A percentile compares a stretch with the other conserved stretches of the same genome.
phyloP scores from a whole-genome alignment of 2,797 vertebrate species.

The Chromis chromis region DNA sequence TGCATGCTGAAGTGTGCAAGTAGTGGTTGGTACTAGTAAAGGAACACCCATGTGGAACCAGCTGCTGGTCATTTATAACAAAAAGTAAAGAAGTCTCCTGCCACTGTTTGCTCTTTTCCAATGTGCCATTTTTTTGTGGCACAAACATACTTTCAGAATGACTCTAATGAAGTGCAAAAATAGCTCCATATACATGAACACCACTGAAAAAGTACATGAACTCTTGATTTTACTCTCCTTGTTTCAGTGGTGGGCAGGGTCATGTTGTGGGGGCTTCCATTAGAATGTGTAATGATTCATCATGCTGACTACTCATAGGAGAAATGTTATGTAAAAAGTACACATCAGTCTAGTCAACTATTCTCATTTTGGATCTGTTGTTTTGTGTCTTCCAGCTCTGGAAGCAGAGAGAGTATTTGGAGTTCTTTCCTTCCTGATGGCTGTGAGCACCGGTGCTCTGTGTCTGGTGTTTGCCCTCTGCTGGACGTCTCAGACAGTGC shows the following conservation, averaged over 20 bases:
- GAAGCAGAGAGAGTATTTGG: slow-evolving; percentile 83
- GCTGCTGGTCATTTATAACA: not conserved
- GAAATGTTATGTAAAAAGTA: too few relatives aligned
- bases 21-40: not conserved
- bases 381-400: slow-evolving; percentile 62
- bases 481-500: slow-evolving; percentile 83
- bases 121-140: not conserved
- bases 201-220: slow-evolving; percentile 17
- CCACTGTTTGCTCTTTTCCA: not conserved
- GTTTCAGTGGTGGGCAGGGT: slow-evolving; percentile 21
- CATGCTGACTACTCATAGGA: not conserved
- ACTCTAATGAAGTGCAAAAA: not conserved
- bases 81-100: not conserved
- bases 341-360: not conserved
- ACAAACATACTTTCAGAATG: not conserved
- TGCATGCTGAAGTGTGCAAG: not conserved
- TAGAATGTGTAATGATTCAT: not conserved
- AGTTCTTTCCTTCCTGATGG: slow-evolving; percentile 83
- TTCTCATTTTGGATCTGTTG: not conserved
- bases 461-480: slow-evolving; percentile 86
- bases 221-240: slow-evolving; percentile 17
- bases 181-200: not conserved
- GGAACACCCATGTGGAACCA: not conserved
- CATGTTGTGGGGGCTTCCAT: not conserved
- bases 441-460: slow-evolving; percentile 78